These are phyloP conservation scores for Lates calcarifer DNA, from an alignment of 2,113 vertebrate species.

Conservation along the genomic window DNA sequence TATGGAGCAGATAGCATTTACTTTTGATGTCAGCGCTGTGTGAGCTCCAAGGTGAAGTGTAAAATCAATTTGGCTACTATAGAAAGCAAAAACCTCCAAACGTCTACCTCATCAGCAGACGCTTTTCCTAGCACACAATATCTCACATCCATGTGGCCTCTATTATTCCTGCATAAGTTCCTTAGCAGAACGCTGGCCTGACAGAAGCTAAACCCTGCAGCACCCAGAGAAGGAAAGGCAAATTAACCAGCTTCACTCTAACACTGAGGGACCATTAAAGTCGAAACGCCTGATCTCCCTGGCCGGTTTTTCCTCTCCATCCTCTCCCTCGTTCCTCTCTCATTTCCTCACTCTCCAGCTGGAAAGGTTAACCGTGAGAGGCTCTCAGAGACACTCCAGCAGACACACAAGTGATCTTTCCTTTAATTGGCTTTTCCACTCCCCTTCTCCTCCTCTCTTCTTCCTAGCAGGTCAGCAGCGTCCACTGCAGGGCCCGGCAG, in stretches of 20 bases:
- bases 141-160: conserved; percentile 48
- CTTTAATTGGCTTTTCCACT: conserved; percentile 87
- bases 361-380: conserved; percentile 84
- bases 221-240: conserved; percentile 75
- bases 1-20: conserved; percentile 27
- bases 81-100: conserved; percentile 26
- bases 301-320: conserved; percentile 73
- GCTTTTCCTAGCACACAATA: conserved; percentile 18
- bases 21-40: conserved; percentile 23
- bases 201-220: conserved; percentile 74
- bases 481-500: conserved; percentile 77
- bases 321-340: conserved; percentile 78
- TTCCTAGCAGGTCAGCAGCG: conserved; percentile 78
- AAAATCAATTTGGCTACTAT: conserved; percentile 22
- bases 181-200: conserved; percentile 54
- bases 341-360: conserved; percentile 77
- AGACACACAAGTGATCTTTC: conserved; percentile 85
- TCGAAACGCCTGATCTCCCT: conserved; percentile 81
- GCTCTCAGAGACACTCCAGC: conserved; percentile 83
- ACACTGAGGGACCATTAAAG: conserved; percentile 81
- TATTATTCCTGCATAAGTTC: conserved; percentile 64
- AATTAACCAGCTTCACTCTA: conserved; percentile 81
- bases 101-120: neutral
- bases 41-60: conserved; percentile 20
- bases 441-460: conserved; percentile 70